Evolutionary conservation across 2,888 invertebrate genomes (phyloP).

Genomic region (Lingula anatina): DNA sequence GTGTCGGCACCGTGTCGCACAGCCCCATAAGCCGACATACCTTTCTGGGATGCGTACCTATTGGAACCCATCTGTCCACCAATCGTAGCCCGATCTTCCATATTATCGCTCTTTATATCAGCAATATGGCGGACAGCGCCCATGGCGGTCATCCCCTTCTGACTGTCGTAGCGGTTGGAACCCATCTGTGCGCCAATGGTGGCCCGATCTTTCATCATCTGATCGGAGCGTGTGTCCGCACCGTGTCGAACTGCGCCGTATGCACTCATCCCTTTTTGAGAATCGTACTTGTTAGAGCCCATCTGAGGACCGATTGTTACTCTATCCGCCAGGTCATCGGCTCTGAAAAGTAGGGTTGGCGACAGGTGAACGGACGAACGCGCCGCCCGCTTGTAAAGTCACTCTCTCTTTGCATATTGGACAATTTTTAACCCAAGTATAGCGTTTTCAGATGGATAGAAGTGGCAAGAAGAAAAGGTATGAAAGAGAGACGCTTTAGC

Average conservation of each 20-base stretch:
- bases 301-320: neutral
- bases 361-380: no score
- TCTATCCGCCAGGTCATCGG: no score
- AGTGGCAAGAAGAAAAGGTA: no score
- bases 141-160: constrained; percentile 5
- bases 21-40: neutral
- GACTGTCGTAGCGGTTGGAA: constrained; percentile 4
- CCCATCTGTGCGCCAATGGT: neutral
- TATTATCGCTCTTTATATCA: neutral
- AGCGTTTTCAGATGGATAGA: no score
- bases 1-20: no score
- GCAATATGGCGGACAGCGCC: neutral
- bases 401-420: no score
- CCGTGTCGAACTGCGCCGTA: neutral
- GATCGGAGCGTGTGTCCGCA: neutral
- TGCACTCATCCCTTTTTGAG: neutral
- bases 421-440: no score
- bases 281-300: neutral
- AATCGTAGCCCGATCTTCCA: neutral
- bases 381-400: no score
- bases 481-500: no score
- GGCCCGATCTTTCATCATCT: neutral
- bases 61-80: neutral
- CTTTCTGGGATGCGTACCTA: neutral
- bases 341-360: no score